phyloP scores from a whole-genome alignment of 1,140 invertebrate species.

The Magallana ariakensis region DNA sequence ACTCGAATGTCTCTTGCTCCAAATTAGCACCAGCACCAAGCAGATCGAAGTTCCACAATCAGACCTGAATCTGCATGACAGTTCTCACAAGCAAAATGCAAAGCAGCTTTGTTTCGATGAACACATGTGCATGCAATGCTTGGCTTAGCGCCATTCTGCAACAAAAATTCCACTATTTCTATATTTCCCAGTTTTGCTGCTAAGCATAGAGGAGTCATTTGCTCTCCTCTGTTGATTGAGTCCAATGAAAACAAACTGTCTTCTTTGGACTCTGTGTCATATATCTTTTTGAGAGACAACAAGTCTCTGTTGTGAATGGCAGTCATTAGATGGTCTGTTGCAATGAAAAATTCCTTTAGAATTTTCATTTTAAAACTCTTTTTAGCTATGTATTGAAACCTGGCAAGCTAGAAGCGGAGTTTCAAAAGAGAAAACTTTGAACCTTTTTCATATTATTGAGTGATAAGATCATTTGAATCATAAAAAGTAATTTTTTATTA shows the following conservation, averaged over 20 bases:
- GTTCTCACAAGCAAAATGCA: constrained; percentile 42
- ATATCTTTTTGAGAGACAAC: not conserved
- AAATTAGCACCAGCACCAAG: constrained; percentile 9
- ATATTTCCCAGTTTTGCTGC: not conserved
- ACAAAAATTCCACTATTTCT: not conserved
- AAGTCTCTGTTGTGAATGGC: constrained; percentile 21
- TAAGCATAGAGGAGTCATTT: constrained; percentile 15
- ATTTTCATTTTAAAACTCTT: too few species aligned
- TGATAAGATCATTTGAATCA: too few species aligned
- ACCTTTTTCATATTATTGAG: too few species aligned
- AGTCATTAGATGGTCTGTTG: not conserved
- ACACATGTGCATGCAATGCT: not conserved
- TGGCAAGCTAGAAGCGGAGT: too few species aligned
- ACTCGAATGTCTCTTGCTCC: constrained; percentile 36
- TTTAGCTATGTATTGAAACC: too few species aligned
- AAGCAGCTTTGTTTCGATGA: constrained; percentile 37
- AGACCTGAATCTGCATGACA: not conserved
- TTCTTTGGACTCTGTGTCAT: not conserved
- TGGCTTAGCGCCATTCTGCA: not conserved
- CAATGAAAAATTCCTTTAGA: too few species aligned
- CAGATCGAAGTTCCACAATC: constrained; percentile 32
- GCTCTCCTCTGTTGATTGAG: constrained; percentile 9
- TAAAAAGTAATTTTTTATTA: too few species aligned
- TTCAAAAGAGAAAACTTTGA: too few species aligned
- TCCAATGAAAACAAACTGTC: constrained; percentile 10